phyloP scores from a whole-genome alignment of 2,888 invertebrate genomes.

The Drosophila neonasuta region DNA sequence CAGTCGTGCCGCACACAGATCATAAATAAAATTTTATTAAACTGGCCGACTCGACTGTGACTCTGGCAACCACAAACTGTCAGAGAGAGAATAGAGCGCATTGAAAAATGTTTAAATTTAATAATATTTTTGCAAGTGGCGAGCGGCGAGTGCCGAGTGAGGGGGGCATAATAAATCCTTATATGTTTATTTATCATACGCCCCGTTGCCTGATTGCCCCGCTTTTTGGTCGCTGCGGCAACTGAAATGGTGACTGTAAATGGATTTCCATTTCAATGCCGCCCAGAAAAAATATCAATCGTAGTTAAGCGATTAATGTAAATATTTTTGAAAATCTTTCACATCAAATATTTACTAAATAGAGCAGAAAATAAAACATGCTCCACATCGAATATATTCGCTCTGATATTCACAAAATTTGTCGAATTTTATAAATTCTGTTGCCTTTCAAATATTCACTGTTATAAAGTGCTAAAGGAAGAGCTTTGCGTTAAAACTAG shows the following conservation, averaged over 20 bases:
- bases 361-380: constrained; percentile 6
- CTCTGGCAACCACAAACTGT: constrained; percentile 44
- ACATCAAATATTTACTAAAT: constrained; percentile 20
- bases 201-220: constrained; percentile 38
- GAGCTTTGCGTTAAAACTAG: constrained; percentile 4
- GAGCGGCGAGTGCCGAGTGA: background rate
- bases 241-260: constrained; percentile 28
- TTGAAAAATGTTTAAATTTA: constrained; percentile 36
- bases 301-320: constrained; percentile 46
- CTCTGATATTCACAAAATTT: constrained; percentile 21
- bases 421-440: constrained; percentile 26
- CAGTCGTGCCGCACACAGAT: constrained; percentile 16
- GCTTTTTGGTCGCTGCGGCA: constrained; percentile 10
- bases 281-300: constrained; percentile 13
- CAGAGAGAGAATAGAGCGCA: constrained; percentile 6
- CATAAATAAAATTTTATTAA: constrained; percentile 56
- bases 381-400: constrained; percentile 2
- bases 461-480: constrained; percentile 21
- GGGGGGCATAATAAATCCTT: constrained; percentile 50
- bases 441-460: constrained; percentile 16
- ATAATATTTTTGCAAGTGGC: constrained; percentile 41
- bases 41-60: constrained; percentile 29
- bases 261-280: constrained; percentile 37
- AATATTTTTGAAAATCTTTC: constrained; percentile 40
- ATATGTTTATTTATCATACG: constrained; percentile 59